phyloP scores from a whole-genome alignment of 2,888 invertebrate species.

The Trypoxylon attenuatum region DNA sequence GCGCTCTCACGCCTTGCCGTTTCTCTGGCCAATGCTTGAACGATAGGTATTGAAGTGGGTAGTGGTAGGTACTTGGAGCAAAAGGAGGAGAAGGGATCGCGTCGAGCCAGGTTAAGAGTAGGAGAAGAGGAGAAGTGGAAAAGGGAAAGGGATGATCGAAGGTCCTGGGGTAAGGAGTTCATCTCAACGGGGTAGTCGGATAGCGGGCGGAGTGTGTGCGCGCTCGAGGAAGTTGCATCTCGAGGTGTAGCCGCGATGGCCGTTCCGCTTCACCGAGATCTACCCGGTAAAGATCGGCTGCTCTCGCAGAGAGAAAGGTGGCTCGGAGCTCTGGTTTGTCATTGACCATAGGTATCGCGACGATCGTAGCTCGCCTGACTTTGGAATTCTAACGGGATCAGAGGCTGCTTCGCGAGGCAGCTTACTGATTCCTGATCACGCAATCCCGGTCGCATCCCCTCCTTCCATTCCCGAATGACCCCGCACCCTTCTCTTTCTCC shows the following conservation, averaged over 20 bases:
- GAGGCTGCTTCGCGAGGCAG: too few relatives aligned
- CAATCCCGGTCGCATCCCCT: not conserved
- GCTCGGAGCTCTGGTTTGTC: conserved; percentile 75
- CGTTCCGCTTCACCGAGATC: conserved; percentile 15
- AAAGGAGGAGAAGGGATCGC: not conserved
- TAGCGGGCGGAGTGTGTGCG: not conserved
- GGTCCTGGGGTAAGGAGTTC: not conserved
- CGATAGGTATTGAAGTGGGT: not conserved
- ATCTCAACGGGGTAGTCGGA: not conserved
- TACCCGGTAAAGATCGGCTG: conserved; percentile 1
- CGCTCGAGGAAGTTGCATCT: not conserved
- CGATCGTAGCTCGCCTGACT: conserved; percentile 37
- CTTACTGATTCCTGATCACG: not conserved
- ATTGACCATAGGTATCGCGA: conserved; percentile 67
- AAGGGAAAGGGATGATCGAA: not conserved
- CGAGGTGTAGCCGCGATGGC: conserved; percentile 10
- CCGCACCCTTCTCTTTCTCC: conserved; percentile 25
- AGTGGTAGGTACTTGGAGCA: not conserved
- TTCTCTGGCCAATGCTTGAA: not conserved
- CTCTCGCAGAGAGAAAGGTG: conserved; percentile 58
- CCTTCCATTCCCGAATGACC: not conserved
- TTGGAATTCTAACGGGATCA: conserved; percentile 48
- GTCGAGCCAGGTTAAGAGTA: not conserved
- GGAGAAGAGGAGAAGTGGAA: not conserved
- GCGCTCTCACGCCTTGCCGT: conserved; percentile 11